Percentiles rank a stretch among this genome's conserved stretches.
Conservation (phyloP, 2,113 vertebrate species). For the Chascanopsetta lugubris region DNA sequence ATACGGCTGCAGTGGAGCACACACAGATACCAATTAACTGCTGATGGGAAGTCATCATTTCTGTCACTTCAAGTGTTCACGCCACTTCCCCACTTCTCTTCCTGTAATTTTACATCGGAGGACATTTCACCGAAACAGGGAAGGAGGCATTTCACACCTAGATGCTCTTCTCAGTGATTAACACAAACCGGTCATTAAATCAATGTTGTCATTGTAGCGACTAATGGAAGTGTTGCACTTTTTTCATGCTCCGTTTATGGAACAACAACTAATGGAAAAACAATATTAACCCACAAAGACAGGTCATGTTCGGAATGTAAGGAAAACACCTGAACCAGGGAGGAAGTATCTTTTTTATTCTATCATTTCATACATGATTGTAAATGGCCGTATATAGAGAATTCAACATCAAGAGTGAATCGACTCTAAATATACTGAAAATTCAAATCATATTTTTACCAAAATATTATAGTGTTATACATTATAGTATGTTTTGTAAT, state of each 20-base stretch:
- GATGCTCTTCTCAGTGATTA: conserved; percentile 42
- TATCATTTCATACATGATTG: no score
- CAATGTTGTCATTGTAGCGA: conserved; percentile 55
- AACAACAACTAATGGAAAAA: conserved; percentile 38
- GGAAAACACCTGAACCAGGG: neutral
- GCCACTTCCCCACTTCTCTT: neutral
- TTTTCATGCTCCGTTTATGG: conserved; percentile 39
- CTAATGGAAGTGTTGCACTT: conserved; percentile 48
- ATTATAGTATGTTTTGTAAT: no score
- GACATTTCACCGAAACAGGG: conserved; percentile 20
- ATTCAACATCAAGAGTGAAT: no score
- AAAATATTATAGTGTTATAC: no score
- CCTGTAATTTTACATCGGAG: conserved; percentile 24
- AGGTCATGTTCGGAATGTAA: neutral
- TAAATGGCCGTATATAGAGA: no score
- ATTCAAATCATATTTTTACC: no score
- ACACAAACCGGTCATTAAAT: conserved; percentile 60
- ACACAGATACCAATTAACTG: conserved; percentile 18
- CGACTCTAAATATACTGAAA: no score
- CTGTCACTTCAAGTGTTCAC: conserved; percentile 9
- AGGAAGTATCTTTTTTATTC: no score
- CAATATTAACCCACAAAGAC: conserved; percentile 7
- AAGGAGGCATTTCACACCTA: conserved; percentile 42
- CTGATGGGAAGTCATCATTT: conserved; percentile 6
- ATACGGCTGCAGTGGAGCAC: neutral